Percentiles rank a stretch among this genome's conserved stretches.
These are phyloP conservation scores for Chlorops oryzae DNA, from an alignment of 1,140 invertebrate species.

Conservation along the genomic window DNA sequence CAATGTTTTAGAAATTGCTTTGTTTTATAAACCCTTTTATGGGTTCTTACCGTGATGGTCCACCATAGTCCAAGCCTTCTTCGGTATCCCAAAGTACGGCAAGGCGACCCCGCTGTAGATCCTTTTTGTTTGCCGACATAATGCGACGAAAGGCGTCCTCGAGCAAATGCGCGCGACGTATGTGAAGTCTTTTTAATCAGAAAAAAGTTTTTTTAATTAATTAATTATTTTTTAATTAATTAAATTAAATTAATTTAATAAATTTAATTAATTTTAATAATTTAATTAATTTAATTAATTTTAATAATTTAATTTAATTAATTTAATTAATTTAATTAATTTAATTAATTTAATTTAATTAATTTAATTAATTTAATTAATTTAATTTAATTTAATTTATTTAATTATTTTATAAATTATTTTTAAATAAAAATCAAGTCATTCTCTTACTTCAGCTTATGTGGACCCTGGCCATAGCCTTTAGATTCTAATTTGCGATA, in stretches of 20 bases:
- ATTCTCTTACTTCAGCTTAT: constrained; percentile 82
- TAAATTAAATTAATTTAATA: too few relatives aligned
- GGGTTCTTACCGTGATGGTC: constrained; percentile 61
- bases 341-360: too few relatives aligned
- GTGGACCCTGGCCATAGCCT: constrained; percentile 92
- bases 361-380: neutral
- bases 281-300: too few relatives aligned
- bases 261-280: too few relatives aligned
- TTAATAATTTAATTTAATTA: too few relatives aligned
- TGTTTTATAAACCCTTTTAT: too few relatives aligned
- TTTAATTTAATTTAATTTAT: neutral
- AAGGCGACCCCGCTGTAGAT: constrained; percentile 89
- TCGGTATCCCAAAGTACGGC: constrained; percentile 94
- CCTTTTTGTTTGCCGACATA: constrained; percentile 93
- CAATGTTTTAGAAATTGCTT: neutral
- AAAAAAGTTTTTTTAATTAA: too few relatives aligned
- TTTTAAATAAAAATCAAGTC: neutral
- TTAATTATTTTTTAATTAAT: too few relatives aligned
- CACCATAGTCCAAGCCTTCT: constrained; percentile 95
- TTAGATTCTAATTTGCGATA: constrained; percentile 93
- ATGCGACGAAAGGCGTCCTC: constrained; percentile 96
- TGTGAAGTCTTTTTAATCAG: constrained; percentile 90
- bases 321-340: too few relatives aligned
- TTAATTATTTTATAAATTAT: neutral
- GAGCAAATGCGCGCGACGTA: constrained; percentile 84